Percentiles rank a stretch among this genome's conserved stretches.
Evolutionary conservation across 2,888 invertebrate genomes (phyloP).

Genomic region (Eupelmus urozonus): DNA sequence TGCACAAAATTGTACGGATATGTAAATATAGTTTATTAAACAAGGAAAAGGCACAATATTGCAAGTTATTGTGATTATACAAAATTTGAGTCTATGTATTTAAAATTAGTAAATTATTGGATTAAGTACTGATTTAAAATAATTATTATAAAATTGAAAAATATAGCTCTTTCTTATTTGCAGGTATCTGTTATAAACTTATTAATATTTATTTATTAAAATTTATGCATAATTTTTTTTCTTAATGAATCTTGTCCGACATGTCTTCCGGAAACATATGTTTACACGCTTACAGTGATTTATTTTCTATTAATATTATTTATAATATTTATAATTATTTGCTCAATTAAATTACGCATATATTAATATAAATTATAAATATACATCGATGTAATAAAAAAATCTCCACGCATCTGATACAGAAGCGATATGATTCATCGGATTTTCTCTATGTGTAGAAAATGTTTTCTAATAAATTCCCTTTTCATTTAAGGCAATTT

Average conservation of each 20-base stretch:
- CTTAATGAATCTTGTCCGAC: neutral
- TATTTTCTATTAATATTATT: no score
- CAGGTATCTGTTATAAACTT: neutral
- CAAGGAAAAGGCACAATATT: constrained; percentile 2
- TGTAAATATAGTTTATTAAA: no score
- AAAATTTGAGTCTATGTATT: neutral
- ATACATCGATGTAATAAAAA: constrained; percentile 43
- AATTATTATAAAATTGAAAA: constrained; percentile 6
- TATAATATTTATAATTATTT: constrained; percentile 4
- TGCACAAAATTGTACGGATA: no score
- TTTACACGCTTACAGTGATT: no score
- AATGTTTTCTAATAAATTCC: constrained; percentile 24
- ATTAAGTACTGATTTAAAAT: no score
- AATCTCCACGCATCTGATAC: constrained; percentile 45
- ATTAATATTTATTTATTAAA: neutral
- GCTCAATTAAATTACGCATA: constrained; percentile 4
- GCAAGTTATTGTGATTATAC: neutral
- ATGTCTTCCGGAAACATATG: neutral
- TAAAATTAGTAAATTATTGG: no score
- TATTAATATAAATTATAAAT: constrained; percentile 4
- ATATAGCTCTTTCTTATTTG: neutral
- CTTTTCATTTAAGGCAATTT: constrained; percentile 2
- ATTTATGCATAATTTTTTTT: constrained; percentile 16
- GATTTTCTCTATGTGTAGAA: constrained; percentile 36
- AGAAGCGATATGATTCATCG: constrained; percentile 48